Percentiles rank a stretch among this genome's conserved stretches.
These are phyloP conservation scores for Cybosia mesomella DNA, from an alignment of 2,888 invertebrate species.

Conservation along the genomic window DNA sequence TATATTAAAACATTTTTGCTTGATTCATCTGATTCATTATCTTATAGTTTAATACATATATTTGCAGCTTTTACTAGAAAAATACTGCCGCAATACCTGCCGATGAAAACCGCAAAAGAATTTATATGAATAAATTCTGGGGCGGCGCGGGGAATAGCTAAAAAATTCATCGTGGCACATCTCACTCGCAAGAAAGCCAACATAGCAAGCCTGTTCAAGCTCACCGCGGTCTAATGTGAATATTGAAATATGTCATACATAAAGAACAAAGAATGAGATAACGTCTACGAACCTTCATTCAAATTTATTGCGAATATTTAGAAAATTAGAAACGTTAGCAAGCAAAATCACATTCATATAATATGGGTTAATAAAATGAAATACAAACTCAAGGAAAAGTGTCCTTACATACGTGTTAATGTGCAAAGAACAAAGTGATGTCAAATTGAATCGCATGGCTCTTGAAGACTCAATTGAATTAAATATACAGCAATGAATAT, in stretches of 20 bases:
- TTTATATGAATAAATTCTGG: constrained; percentile 58
- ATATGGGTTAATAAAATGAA: no score
- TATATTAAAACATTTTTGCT: no score
- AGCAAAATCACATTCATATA: not conserved
- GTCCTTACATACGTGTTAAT: not conserved
- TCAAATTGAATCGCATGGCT: no score
- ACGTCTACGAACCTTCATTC: not conserved
- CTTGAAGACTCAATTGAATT: no score
- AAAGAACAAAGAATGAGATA: not conserved
- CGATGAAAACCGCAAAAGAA: constrained; percentile 36
- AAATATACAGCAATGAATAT: no score
- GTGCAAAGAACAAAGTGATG: no score
- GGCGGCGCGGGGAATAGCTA: constrained; percentile 38
- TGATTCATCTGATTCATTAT: no score
- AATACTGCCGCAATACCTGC: not conserved
- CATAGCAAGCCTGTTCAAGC: constrained; percentile 18
- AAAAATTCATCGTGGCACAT: constrained; percentile 50
- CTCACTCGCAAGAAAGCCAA: constrained; percentile 29
- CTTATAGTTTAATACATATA: not conserved
- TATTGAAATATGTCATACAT: constrained; percentile 37
- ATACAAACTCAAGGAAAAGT: not conserved
- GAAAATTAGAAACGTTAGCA: not conserved
- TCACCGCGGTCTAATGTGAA: constrained; percentile 38
- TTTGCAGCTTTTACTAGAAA: not conserved
- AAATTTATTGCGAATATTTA: not conserved